A percentile compares a stretch with the other conserved stretches of the same genome.
phyloP scores from a whole-genome alignment of 2,113 vertebrate genomes.

The Suncus etruscus region DNA sequence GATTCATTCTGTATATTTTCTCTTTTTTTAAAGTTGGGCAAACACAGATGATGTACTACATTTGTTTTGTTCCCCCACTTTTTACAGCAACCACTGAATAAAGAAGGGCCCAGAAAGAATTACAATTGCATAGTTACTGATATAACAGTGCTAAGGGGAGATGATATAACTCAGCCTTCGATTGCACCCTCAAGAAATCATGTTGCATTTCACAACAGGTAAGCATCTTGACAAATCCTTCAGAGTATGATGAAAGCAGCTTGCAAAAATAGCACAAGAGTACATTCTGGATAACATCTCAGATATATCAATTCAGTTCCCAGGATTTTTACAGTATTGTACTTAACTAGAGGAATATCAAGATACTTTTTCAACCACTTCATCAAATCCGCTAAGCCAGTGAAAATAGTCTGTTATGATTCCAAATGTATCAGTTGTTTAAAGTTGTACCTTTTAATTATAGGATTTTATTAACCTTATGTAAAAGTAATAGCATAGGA shows the following conservation, averaged over 20 bases:
- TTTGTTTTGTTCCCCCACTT: slow-evolving; percentile 81
- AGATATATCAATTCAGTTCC: slow-evolving; percentile 82
- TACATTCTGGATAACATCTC: slow-evolving; percentile 81
- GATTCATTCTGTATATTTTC: background rate
- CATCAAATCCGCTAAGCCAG: slow-evolving; percentile 67
- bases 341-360: slow-evolving; percentile 74
- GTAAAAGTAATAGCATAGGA: background rate
- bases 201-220: slow-evolving; percentile 87
- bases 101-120: slow-evolving; percentile 82
- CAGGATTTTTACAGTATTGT: slow-evolving; percentile 38
- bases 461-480: background rate
- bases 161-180: slow-evolving; percentile 85
- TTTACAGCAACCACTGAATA: slow-evolving; percentile 80
- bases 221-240: slow-evolving; percentile 87
- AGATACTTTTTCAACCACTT: slow-evolving; percentile 56
- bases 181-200: slow-evolving; percentile 89
- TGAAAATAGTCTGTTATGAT: slow-evolving; percentile 45
- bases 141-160: slow-evolving; percentile 69
- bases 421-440: slow-evolving; percentile 64
- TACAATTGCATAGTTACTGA: slow-evolving; percentile 81
- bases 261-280: slow-evolving; percentile 80
- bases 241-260: slow-evolving; percentile 84
- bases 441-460: background rate
- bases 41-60: slow-evolving; percentile 65
- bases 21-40: slow-evolving; percentile 47